Conservation (phyloP, 2,888 invertebrate genomes). For the Melanostoma scalare region DNA sequence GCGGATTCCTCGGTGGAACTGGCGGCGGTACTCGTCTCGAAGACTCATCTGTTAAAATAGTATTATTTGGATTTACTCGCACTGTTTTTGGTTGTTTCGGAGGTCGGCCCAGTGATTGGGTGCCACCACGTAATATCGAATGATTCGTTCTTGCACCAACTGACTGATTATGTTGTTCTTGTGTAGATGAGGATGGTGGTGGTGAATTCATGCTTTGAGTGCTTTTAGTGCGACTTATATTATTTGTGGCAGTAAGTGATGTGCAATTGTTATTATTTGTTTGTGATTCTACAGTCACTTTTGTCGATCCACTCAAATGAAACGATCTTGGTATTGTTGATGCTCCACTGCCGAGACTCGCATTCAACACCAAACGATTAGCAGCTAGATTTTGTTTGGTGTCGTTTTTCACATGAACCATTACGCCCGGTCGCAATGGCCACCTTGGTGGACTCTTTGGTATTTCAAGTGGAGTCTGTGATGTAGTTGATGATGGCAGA, state of each 20-base stretch:
- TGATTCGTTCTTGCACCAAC: conserved; percentile 42
- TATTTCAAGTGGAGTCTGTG: conserved; percentile 74
- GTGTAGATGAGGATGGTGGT: conserved; percentile 41
- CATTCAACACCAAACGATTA: conserved; percentile 78
- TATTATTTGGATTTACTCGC: conserved; percentile 72
- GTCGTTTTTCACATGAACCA: conserved; percentile 90
- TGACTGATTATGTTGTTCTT: conserved; percentile 5
- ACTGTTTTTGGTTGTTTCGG: conserved; percentile 53
- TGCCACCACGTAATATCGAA: conserved; percentile 58
- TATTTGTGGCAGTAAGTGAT: background rate
- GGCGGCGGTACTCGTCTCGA: conserved; percentile 52
- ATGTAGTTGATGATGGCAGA: conserved; percentile 69
- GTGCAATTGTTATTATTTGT: conserved; percentile 10
- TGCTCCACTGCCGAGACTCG: conserved; percentile 33
- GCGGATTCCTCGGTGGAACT: conserved; percentile 65
- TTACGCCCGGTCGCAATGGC: conserved; percentile 94
- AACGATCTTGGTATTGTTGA: conserved; percentile 70
- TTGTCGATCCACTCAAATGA: conserved; percentile 54
- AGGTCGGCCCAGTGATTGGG: conserved; percentile 53
- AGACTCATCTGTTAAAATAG: conserved; percentile 67
- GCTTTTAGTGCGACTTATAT: conserved; percentile 56
- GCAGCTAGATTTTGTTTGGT: conserved; percentile 89
- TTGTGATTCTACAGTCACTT: conserved; percentile 35
- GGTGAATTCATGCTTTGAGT: conserved; percentile 57
- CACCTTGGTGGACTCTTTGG: conserved; percentile 85